Conservation (phyloP, 2,113 vertebrate species). For the Thymallus thymallus region DNA sequence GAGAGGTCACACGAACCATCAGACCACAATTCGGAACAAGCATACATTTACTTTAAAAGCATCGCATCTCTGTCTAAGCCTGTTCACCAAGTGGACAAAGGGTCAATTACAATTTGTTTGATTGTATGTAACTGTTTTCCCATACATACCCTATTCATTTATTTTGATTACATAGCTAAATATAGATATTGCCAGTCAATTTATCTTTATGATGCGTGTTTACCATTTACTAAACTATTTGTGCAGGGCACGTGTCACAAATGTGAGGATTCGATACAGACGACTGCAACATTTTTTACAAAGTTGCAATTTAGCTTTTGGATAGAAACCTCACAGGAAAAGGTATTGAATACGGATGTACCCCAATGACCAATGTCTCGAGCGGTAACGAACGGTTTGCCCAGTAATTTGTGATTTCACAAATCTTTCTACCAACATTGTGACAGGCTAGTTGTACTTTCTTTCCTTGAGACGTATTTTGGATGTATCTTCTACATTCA, state of each 20-base stretch:
- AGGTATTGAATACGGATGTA: conserved; percentile 55
- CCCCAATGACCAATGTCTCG: conserved; percentile 48
- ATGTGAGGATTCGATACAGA: not conserved
- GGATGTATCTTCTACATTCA: not conserved
- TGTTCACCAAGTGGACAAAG: not conserved
- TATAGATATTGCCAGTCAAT: too few species aligned
- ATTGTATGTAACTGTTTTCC: too few species aligned
- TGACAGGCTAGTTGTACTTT: not conserved
- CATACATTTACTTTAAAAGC: not conserved
- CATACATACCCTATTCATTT: too few species aligned
- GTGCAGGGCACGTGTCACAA: not conserved
- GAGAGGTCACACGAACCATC: too few species aligned
- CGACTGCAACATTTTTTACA: not conserved
- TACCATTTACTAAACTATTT: too few species aligned
- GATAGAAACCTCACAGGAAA: conserved; percentile 62
- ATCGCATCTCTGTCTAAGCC: conserved; percentile 27
- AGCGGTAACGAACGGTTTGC: conserved; percentile 4
- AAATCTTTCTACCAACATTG: not conserved
- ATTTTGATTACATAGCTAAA: not conserved
- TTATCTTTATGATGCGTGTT: too few species aligned
- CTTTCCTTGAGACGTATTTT: conserved; percentile 20
- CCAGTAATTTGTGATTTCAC: conserved; percentile 6
- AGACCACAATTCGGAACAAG: too few species aligned
- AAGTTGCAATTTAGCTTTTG: not conserved
- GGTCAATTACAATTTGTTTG: too few species aligned